These are phyloP conservation scores for Callimorpha dominula DNA, from an alignment of 2,888 invertebrate genomes.

Conservation along the genomic window DNA sequence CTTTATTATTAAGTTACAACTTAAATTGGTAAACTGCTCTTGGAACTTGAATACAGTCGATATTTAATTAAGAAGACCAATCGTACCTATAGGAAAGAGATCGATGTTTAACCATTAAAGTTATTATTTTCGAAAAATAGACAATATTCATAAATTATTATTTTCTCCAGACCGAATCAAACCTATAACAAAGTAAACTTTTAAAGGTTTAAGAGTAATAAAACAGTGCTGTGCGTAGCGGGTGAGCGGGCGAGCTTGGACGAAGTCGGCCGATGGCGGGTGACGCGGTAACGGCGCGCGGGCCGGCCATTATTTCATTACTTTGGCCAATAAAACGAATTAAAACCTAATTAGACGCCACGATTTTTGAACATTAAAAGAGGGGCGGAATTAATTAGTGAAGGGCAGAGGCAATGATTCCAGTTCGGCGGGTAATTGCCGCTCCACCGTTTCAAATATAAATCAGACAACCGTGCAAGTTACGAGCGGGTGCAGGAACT, in stretches of 20 bases:
- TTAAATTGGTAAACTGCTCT: too few species aligned
- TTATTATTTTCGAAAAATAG: slow-evolving; percentile 16
- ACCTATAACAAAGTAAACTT: slow-evolving; percentile 49
- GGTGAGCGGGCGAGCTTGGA: slow-evolving; percentile 29
- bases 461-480: slow-evolving; percentile 59
- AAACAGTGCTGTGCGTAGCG: slow-evolving; percentile 59
- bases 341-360: slow-evolving; percentile 86
- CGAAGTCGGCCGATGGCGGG: slow-evolving; percentile 15
- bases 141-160: slow-evolving; percentile 33
- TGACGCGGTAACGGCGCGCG: slow-evolving; percentile 62
- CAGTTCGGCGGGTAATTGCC: slow-evolving; percentile 81
- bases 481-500: slow-evolving; percentile 32
- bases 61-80: not conserved
- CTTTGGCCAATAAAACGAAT: slow-evolving; percentile 84
- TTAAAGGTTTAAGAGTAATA: slow-evolving; percentile 55
- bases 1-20: too few species aligned
- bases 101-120: not conserved
- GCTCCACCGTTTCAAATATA: slow-evolving; percentile 72
- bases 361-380: slow-evolving; percentile 86
- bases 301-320: slow-evolving; percentile 76
- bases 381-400: slow-evolving; percentile 85
- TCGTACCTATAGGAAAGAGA: not conserved
- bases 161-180: slow-evolving; percentile 24
- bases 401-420: slow-evolving; percentile 82
- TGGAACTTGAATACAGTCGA: too few species aligned